phyloP scores from a whole-genome alignment of 1,140 invertebrate genomes.

The Aleiodes sp. region DNA sequence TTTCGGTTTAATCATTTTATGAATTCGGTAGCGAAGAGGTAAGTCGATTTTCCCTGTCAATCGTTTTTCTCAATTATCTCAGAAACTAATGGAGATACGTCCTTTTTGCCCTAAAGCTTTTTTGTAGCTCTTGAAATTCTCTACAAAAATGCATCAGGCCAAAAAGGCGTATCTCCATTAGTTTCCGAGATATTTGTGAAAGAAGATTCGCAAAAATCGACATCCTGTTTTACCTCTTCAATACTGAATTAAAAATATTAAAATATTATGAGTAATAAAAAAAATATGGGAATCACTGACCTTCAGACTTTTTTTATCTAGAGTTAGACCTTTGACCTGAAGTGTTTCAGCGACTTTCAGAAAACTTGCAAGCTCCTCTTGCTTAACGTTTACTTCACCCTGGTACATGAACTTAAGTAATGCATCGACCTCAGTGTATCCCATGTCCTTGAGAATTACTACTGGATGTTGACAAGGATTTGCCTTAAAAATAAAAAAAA shows the following conservation, averaged over 20 bases:
- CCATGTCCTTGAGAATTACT: conserved; percentile 86
- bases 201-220: too few relatives aligned
- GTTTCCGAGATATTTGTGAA: too few relatives aligned
- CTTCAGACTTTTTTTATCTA: neutral
- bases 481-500: conserved; percentile 46
- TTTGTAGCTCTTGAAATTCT: too few relatives aligned
- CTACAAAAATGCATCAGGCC: too few relatives aligned
- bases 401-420: conserved; percentile 88
- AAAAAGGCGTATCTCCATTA: too few relatives aligned
- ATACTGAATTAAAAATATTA: too few relatives aligned
- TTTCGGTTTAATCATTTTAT: neutral
- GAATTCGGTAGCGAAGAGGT: too few relatives aligned
- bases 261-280: neutral
- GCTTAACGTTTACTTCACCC: conserved; percentile 86
- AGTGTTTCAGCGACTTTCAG: conserved; percentile 86
- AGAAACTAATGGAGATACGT: too few relatives aligned
- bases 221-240: too few relatives aligned
- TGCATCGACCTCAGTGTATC: conserved; percentile 78
- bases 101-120: too few relatives aligned
- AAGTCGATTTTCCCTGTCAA: too few relatives aligned
- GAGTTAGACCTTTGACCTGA: conserved; percentile 80
- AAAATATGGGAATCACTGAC: conserved; percentile 2
- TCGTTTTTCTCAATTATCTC: too few relatives aligned
- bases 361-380: conserved; percentile 83
- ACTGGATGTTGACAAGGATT: conserved; percentile 74